Evolutionary conservation across 2,888 invertebrate species (phyloP).

Genomic region (Amorpha juglandis): DNA sequence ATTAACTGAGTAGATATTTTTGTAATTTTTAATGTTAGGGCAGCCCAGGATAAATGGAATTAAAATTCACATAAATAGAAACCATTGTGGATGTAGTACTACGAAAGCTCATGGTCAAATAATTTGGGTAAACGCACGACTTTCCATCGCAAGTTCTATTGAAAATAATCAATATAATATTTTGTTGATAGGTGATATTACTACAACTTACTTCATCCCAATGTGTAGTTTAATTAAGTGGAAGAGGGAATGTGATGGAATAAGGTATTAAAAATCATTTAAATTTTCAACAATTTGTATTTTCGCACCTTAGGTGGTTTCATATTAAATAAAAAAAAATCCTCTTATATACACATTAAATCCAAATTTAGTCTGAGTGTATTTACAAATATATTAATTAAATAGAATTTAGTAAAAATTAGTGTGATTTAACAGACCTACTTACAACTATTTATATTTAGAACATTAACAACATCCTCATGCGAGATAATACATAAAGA

Average conservation of each 20-base stretch:
- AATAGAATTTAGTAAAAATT: constrained; percentile 85
- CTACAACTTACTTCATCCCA: no score
- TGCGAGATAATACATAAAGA: constrained; percentile 48
- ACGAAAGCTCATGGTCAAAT: no score
- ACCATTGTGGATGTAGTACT: no score
- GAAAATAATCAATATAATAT: no score
- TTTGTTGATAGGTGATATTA: no score
- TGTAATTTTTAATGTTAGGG: no score
- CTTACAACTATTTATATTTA: constrained; percentile 75
- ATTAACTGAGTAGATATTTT: no score
- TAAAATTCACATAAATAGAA: no score
- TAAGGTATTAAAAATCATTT: constrained; percentile 47
- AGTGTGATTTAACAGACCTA: constrained; percentile 84
- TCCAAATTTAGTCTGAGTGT: constrained; percentile 83
- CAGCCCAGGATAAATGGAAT: no score
- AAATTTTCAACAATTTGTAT: constrained; percentile 83
- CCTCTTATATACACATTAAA: constrained; percentile 84
- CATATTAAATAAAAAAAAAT: constrained; percentile 81
- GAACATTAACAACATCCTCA: constrained; percentile 80
- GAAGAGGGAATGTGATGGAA: neutral
- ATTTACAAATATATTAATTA: constrained; percentile 85
- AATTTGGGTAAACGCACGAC: no score
- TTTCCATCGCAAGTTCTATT: neutral
- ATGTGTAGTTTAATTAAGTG: neutral
- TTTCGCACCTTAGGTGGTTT: constrained; percentile 81